Base-by-base conservation (phyloP, 2,888 invertebrate genomes). In the Perizoma affinitatum region DNA sequence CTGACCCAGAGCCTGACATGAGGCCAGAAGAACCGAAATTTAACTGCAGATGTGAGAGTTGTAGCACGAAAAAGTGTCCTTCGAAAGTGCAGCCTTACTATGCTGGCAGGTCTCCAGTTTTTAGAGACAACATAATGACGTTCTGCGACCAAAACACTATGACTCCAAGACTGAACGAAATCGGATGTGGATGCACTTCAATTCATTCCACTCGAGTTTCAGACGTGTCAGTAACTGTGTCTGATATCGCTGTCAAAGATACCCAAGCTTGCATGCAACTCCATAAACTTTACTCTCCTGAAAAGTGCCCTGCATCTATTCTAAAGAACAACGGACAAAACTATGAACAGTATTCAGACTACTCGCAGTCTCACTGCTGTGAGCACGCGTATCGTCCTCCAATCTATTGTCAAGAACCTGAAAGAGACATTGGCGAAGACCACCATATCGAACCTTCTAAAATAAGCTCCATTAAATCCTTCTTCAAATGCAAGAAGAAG, bases 121-220 rank as follows among this genome's bases (percentile, higher is more conserved):
- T 78, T 34, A 80, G 71, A 66, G 74, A 80, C 36, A 86, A 85
- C 54, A 84, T 88, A 36, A 79, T 79, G 75, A 81, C 68, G 0
- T 88, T 84, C 62, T 63, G 66, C 33, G 84, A 89, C 56, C 78
- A 67, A 10, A 67, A 56, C 38, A 88, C 89, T 0, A 88, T 86
- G 86, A 90, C 90, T 6, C 70, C 71, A 0, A 76, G 63, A 33
- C n/a, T 82, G n/a, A 74, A 68, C 6, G 83, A 87, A 54, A 77
- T 76, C 0, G 70, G 72, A 10, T 84, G 84, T 46, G 79, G 80
- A 4, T 61, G 63, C 4, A 50, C 66, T 2, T 58, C 68, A 0
- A 59, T 60, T 4, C 54, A 69, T 4, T 70, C 74, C 0, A 75
- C 70, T 2, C 43, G 59, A 48, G 43, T 58, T 33, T 64, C 66